These are phyloP conservation scores for Plusia festucae DNA, from an alignment of 2,888 invertebrate species.

Conservation along the genomic window DNA sequence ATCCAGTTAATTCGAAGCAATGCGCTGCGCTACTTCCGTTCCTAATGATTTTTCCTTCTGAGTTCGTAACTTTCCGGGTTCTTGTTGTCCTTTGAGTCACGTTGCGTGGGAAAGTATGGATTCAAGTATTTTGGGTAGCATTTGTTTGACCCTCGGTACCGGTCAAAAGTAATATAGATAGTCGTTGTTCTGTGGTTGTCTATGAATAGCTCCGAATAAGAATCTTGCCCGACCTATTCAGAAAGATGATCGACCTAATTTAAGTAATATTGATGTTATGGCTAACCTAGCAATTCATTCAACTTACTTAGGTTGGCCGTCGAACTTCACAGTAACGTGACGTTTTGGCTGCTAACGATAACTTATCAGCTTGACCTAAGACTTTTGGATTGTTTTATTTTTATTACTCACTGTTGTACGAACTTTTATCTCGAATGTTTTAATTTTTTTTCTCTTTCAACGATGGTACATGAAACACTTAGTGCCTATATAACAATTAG, in stretches of 20 bases:
- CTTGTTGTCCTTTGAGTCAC: constrained; percentile 1
- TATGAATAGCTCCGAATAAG: not conserved
- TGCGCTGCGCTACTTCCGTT: constrained; percentile 14
- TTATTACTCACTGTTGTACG: constrained; percentile 30
- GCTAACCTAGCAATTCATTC: constrained; percentile 38
- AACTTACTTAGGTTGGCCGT: constrained; percentile 57
- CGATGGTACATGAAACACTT: constrained; percentile 17
- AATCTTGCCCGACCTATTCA: not conserved
- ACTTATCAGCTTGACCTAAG: constrained; percentile 50
- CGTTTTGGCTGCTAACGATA: constrained; percentile 41
- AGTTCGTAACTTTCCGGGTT: not conserved
- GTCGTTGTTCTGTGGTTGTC: not conserved
- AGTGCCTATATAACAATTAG: not conserved
- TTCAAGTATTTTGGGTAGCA: not conserved
- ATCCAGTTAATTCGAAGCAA: constrained; percentile 10
- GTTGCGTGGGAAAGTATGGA: not conserved
- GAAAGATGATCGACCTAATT: not conserved
- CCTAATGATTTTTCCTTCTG: constrained; percentile 21
- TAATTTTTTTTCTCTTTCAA: constrained; percentile 17
- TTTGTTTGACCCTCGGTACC: not conserved
- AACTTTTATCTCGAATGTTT: constrained; percentile 32
- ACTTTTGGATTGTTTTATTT: constrained; percentile 49
- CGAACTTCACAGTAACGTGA: constrained; percentile 57
- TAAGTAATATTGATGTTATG: constrained; percentile 16
- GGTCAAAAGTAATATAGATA: not conserved